Conservation (phyloP, 2,888 invertebrate species). For the Melinopterus prodromus region DNA sequence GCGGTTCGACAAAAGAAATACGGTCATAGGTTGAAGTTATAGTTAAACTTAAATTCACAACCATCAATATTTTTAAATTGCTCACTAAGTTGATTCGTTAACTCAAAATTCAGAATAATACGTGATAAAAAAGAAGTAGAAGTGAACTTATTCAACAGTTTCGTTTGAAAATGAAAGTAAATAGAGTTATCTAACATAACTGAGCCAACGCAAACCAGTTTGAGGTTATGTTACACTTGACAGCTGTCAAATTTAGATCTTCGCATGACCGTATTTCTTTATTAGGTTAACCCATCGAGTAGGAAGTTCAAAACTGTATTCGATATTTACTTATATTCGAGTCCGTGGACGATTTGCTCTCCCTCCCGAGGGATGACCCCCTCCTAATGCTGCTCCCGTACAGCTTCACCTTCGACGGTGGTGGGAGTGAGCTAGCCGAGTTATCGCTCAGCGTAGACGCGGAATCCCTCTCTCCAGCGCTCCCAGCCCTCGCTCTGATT, state of each 20-base stretch:
- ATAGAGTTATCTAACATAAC: neutral
- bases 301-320: conserved; percentile 70
- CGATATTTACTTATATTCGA: conserved; percentile 74
- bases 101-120: too few species aligned
- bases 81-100: too few species aligned
- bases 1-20: too few species aligned
- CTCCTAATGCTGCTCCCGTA: conserved; percentile 60
- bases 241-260: neutral
- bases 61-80: too few species aligned
- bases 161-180: too few species aligned
- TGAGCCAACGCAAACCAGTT: neutral
- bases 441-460: conserved; percentile 66
- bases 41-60: too few species aligned
- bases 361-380: conserved; percentile 68
- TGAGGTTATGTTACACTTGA: neutral
- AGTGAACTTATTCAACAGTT: too few species aligned
- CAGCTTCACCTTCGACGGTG: conserved; percentile 67
- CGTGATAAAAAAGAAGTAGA: too few species aligned
- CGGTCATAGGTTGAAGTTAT: too few species aligned
- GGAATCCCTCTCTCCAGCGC: conserved; percentile 63
- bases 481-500: conserved; percentile 51
- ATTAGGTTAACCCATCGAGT: neutral
- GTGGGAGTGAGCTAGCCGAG: conserved; percentile 66
- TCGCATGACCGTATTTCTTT: neutral
- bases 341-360: conserved; percentile 59